phyloP scores from a whole-genome alignment of 2,113 vertebrate genomes.

The Gavialis gangeticus region DNA sequence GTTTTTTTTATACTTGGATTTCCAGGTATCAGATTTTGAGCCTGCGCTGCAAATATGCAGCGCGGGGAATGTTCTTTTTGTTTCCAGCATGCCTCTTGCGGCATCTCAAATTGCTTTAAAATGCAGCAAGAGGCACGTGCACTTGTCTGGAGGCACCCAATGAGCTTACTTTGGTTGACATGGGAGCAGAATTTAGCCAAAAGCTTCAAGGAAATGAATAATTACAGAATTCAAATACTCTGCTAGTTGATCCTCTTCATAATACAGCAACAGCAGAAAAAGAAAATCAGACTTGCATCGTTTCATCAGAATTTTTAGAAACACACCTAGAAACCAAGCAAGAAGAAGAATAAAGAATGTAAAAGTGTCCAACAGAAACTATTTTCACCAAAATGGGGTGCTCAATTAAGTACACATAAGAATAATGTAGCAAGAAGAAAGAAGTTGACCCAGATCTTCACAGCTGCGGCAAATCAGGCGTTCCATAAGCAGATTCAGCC shows the following conservation, averaged over 20 bases:
- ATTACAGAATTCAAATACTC: not conserved
- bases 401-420: not conserved
- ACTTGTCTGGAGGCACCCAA: too few relatives aligned
- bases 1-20: too few relatives aligned
- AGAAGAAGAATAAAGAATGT: not conserved
- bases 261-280: not conserved
- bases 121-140: too few relatives aligned
- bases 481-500: not conserved
- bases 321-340: not conserved
- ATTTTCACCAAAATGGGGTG: not conserved
- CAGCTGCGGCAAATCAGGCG: not conserved
- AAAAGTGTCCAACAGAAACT: not conserved
- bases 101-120: too few relatives aligned
- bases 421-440: not conserved
- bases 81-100: too few relatives aligned
- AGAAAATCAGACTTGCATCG: not conserved
- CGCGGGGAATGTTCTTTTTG: too few relatives aligned
- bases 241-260: not conserved
- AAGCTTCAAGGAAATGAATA: not conserved
- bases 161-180: not conserved
- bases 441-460: not conserved
- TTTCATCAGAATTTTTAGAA: not conserved
- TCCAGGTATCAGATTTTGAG: too few relatives aligned
- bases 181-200: not conserved
- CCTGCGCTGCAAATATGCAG: too few relatives aligned